phyloP scores from a whole-genome alignment of 2,113 vertebrate genomes.

The Shinisaurus crocodilurus region DNA sequence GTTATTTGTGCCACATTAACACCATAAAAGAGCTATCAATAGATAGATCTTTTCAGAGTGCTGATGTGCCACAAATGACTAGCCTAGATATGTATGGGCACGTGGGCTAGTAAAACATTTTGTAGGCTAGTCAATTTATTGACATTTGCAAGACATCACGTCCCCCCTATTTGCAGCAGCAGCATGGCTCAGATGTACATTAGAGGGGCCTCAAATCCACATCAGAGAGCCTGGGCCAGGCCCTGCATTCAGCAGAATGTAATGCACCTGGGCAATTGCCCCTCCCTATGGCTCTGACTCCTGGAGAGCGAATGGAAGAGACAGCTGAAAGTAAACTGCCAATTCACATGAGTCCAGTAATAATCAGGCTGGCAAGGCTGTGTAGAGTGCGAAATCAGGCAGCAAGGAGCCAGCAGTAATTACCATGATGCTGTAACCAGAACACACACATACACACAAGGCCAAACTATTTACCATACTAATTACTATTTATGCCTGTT shows the following conservation, averaged over 20 bases:
- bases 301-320: slow-evolving; percentile 8
- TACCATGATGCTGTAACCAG: slow-evolving; percentile 69
- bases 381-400: slow-evolving; percentile 57
- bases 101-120: not conserved
- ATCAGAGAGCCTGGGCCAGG: not conserved
- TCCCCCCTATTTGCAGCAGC: not conserved
- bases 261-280: not conserved
- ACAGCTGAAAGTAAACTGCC: slow-evolving; percentile 38
- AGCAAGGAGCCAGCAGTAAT: slow-evolving; percentile 67
- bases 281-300: not conserved
- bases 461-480: slow-evolving; percentile 70
- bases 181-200: not conserved
- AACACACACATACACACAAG: slow-evolving; percentile 50
- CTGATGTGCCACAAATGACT: not conserved
- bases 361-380: slow-evolving; percentile 61
- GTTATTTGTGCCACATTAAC: no score
- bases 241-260: not conserved
- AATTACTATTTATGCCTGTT: slow-evolving; percentile 74
- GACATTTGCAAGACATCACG: not conserved
- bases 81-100: not conserved
- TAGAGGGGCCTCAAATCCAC: fast-evolving
- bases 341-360: slow-evolving; percentile 4
- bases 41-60: not conserved
- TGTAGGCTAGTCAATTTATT: not conserved
- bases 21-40: no score